These are phyloP conservation scores for Galeopterus variegatus DNA, from an alignment of 2,113 vertebrate species.

Conservation along the genomic window DNA sequence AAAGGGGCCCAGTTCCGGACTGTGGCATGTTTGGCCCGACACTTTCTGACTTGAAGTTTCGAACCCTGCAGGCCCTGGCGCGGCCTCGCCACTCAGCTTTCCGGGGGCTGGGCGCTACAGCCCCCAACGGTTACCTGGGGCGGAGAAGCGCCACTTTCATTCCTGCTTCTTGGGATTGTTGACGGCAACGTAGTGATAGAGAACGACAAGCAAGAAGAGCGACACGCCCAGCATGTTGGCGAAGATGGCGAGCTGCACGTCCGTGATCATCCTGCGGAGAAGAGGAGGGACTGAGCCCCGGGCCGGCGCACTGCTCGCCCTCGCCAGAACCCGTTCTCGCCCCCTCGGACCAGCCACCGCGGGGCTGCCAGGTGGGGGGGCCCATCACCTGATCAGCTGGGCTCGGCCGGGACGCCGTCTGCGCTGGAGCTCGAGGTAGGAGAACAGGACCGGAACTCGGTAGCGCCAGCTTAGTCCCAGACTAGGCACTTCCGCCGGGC, in stretches of 20 bases:
- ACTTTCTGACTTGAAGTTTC: slow-evolving; percentile 21
- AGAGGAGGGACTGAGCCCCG: slow-evolving; percentile 54
- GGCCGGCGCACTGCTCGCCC: neutral
- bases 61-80: slow-evolving; percentile 17
- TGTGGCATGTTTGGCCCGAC: slow-evolving; percentile 24
- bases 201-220: slow-evolving; percentile 96
- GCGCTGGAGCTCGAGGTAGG: neutral
- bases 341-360: neutral
- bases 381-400: slow-evolving; percentile 69
- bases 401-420: accelerated
- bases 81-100: slow-evolving; percentile 53
- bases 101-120: slow-evolving; percentile 46
- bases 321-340: neutral
- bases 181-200: slow-evolving; percentile 98
- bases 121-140: slow-evolving; percentile 79
- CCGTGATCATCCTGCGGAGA: slow-evolving; percentile 95
- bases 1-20: neutral
- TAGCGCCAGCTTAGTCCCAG: neutral
- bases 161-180: slow-evolving; percentile 99
- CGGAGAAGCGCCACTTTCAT: slow-evolving; percentile 81
- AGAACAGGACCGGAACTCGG: slow-evolving; percentile 42
- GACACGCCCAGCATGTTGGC: slow-evolving; percentile 99
- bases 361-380: neutral
- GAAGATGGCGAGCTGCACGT: slow-evolving; percentile 98
- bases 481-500: slow-evolving; percentile 65